Conservation (phyloP, 2,888 invertebrate species). For the Drosophila rubida region DNA sequence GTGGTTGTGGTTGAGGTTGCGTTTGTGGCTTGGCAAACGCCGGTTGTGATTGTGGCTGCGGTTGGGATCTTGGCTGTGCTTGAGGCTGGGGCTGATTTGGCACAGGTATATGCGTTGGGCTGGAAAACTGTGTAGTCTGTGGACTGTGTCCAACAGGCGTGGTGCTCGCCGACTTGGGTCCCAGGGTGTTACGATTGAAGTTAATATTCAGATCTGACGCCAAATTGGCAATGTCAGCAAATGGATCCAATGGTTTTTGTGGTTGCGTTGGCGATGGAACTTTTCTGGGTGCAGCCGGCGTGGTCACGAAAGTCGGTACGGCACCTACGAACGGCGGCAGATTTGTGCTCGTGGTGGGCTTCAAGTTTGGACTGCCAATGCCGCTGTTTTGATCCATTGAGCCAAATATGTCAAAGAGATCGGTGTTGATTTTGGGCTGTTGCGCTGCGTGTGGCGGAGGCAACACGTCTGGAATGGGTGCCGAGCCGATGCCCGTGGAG, state of each 20-base stretch:
- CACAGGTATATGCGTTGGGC: slow-evolving; percentile 83
- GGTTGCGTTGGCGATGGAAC: slow-evolving; percentile 86
- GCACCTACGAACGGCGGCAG: slow-evolving; percentile 55
- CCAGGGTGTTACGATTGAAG: slow-evolving; percentile 82
- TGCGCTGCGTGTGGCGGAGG: slow-evolving; percentile 52
- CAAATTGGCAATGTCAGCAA: slow-evolving; percentile 89
- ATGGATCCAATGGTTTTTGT: slow-evolving; percentile 87
- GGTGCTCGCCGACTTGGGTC: slow-evolving; percentile 79
- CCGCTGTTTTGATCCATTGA: slow-evolving; percentile 75
- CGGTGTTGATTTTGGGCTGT: slow-evolving; percentile 71
- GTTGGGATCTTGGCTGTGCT: slow-evolving; percentile 62
- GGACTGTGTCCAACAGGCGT: slow-evolving; percentile 83
- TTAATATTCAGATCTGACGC: slow-evolving; percentile 84
- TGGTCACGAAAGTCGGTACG: slow-evolving; percentile 64
- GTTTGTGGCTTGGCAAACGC: slow-evolving; percentile 41
- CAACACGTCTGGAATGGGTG: slow-evolving; percentile 82
- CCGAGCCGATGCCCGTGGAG: slow-evolving; percentile 81
- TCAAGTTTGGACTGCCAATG: slow-evolving; percentile 49
- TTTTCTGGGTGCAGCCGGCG: slow-evolving; percentile 69
- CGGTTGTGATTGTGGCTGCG: slow-evolving; percentile 11
- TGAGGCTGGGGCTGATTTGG: slow-evolving; percentile 69
- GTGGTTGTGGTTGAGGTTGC: slow-evolving; percentile 43
- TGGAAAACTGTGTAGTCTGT: slow-evolving; percentile 83
- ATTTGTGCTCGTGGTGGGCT: slow-evolving; percentile 48
- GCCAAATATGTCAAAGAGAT: slow-evolving; percentile 89